A percentile compares a stretch with the other conserved stretches of the same genome.
phyloP scores from a whole-genome alignment of 2,888 invertebrate species.

The Taenaris catops region DNA sequence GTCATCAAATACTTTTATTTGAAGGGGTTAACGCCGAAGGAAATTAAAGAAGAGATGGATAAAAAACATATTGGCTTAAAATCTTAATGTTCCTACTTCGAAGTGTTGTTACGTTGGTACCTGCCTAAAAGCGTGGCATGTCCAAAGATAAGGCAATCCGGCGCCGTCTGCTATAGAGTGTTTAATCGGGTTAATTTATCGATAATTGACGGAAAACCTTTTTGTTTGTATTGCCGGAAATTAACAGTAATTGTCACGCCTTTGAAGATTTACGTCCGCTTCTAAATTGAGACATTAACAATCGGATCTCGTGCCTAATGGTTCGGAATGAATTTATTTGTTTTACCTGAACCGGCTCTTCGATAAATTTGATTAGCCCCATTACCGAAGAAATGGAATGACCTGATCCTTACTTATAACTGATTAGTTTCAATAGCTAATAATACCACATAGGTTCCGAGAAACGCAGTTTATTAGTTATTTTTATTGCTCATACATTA shows the following conservation, averaged over 20 bases:
- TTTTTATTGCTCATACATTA: constrained; percentile 19
- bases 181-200: constrained; percentile 80
- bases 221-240: constrained; percentile 78
- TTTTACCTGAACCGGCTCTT: constrained; percentile 66
- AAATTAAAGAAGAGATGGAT: no score
- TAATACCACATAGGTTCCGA: constrained; percentile 14
- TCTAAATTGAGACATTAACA: constrained; percentile 80
- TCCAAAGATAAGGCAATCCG: constrained; percentile 68
- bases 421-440: constrained; percentile 20
- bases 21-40: no score
- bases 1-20: no score
- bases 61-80: constrained; percentile 71
- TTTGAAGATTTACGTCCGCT: constrained; percentile 79
- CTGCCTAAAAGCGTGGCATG: constrained; percentile 78
- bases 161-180: constrained; percentile 72
- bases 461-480: constrained; percentile 16
- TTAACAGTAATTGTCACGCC: constrained; percentile 80
- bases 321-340: constrained; percentile 77
- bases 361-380: constrained; percentile 53
- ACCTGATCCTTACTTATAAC: constrained; percentile 34
- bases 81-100: constrained; percentile 53
- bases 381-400: constrained; percentile 34
- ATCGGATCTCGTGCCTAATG: constrained; percentile 78
- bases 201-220: constrained; percentile 79
- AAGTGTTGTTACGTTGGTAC: constrained; percentile 57